Evolutionary conservation across 2,888 invertebrate genomes (phyloP).

Genomic region (Plemyria rubiginata): DNA sequence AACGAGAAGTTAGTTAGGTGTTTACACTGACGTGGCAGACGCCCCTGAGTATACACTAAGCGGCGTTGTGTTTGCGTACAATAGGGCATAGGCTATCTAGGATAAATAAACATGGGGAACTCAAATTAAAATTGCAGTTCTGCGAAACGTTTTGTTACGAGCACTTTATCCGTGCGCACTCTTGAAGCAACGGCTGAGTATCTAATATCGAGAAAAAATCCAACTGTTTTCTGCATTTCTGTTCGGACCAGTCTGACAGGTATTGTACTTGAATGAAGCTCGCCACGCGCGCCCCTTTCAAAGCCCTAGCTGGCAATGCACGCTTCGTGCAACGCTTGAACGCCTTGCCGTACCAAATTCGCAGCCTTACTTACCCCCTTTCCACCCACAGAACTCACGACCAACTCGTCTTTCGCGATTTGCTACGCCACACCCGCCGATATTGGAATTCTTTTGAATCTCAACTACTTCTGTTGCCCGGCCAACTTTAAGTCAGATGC

Average conservation of each 20-base stretch:
- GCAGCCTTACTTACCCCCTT: conserved; percentile 36
- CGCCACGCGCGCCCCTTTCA: background rate
- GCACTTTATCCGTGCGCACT: background rate
- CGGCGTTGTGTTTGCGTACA: background rate
- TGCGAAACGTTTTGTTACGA: no score
- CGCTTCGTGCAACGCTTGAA: conserved; percentile 9
- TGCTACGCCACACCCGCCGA: conserved; percentile 57
- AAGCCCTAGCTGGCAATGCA: background rate
- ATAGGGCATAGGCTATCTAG: background rate
- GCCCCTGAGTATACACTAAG: background rate
- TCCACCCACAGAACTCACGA: conserved; percentile 39
- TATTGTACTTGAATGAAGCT: conserved; percentile 5
- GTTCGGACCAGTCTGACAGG: background rate
- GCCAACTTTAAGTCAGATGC: conserved; percentile 68
- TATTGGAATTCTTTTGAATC: conserved; percentile 82
- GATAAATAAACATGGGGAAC: background rate
- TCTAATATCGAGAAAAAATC: conserved; percentile 1
- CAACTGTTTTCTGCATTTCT: background rate
- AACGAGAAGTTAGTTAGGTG: conserved; percentile 46
- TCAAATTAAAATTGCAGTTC: background rate
- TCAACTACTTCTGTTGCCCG: conserved; percentile 66
- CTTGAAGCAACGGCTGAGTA: background rate
- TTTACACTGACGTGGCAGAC: conserved; percentile 3
- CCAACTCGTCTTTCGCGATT: conserved; percentile 55
- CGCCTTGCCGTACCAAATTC: conserved; percentile 20